These are phyloP conservation scores for Aradus depressus DNA, from an alignment of 2,888 invertebrate species.

Conservation along the genomic window DNA sequence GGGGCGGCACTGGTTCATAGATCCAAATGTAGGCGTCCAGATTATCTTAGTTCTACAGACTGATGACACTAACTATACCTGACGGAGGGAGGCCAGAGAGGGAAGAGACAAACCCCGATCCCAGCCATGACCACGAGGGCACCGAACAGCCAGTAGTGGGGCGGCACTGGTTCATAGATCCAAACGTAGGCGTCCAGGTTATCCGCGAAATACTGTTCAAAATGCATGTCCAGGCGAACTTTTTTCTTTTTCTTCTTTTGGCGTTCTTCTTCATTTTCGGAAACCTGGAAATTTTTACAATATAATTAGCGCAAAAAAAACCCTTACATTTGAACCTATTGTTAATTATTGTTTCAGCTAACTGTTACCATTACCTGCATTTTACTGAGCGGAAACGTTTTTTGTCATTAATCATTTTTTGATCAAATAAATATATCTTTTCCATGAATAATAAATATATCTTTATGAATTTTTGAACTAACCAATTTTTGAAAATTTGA, in stretches of 20 bases:
- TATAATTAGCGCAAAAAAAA: too few relatives aligned
- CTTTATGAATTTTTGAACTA: too few relatives aligned
- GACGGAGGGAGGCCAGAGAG: slow-evolving; percentile 94
- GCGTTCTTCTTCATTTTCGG: slow-evolving; percentile 29
- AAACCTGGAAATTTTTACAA: background rate
- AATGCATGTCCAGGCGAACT: slow-evolving; percentile 93
- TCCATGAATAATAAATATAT: too few relatives aligned
- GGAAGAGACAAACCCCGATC: slow-evolving; percentile 92
- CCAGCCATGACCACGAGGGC: slow-evolving; percentile 79
- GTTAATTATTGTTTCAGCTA: too few relatives aligned
- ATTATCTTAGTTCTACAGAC: too few relatives aligned
- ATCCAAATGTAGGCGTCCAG: slow-evolving; percentile 96
- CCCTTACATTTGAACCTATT: too few relatives aligned
- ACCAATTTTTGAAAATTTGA: too few relatives aligned
- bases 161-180: slow-evolving; percentile 94
- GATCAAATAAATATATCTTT: too few relatives aligned
- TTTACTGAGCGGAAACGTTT: too few relatives aligned
- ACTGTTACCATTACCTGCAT: too few relatives aligned
- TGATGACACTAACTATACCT: too few relatives aligned
- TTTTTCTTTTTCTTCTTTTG: slow-evolving; percentile 60
- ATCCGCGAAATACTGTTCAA: slow-evolving; percentile 88
- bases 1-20: slow-evolving; percentile 89
- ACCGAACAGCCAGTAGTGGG: slow-evolving; percentile 91
- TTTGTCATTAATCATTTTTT: too few relatives aligned
- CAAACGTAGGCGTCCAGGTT: slow-evolving; percentile 92